Percentiles rank a stretch among this genome's conserved stretches.
Evolutionary conservation across 2,888 invertebrate genomes (phyloP).

Genomic region (Sesia apiformis): DNA sequence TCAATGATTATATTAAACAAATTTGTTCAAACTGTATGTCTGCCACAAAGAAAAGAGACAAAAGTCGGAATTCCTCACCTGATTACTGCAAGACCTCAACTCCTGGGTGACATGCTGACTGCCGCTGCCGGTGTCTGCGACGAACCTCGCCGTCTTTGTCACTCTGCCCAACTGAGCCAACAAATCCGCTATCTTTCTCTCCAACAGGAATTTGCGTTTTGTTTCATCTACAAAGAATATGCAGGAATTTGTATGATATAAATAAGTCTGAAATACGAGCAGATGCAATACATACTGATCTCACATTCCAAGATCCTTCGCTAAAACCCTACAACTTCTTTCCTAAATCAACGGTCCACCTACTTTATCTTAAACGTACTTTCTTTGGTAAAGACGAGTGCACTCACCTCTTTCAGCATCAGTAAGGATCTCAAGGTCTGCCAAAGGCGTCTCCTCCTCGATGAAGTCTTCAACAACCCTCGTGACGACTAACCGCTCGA

Average conservation of each 20-base stretch:
- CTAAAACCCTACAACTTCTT: too few relatives aligned
- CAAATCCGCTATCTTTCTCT: constrained; percentile 89
- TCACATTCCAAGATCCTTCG: too few relatives aligned
- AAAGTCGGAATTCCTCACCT: constrained; percentile 19
- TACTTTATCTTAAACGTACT: too few relatives aligned
- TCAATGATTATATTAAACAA: too few relatives aligned
- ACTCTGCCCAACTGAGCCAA: constrained; percentile 89
- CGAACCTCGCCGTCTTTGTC: constrained; percentile 91
- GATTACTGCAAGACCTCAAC: constrained; percentile 29
- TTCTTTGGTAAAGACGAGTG: too few relatives aligned
- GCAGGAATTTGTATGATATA: too few relatives aligned
- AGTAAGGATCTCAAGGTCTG: constrained; percentile 91
- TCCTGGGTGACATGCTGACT: constrained; percentile 12
- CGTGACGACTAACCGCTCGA: constrained; percentile 93
- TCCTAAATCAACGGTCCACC: too few relatives aligned
- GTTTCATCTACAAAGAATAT: constrained; percentile 77
- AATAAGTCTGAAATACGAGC: too few relatives aligned
- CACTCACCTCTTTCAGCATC: constrained; percentile 81
- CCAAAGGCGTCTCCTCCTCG: constrained; percentile 82
- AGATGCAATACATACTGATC: too few relatives aligned
- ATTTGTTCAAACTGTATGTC: too few relatives aligned
- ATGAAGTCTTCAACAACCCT: constrained; percentile 98
- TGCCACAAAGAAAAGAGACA: too few relatives aligned
- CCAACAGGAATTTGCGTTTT: constrained; percentile 90
- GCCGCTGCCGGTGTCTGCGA: constrained; percentile 65